Base-by-base conservation (phyloP, 2,113 vertebrate species). In the Nicator chloris region DNA sequence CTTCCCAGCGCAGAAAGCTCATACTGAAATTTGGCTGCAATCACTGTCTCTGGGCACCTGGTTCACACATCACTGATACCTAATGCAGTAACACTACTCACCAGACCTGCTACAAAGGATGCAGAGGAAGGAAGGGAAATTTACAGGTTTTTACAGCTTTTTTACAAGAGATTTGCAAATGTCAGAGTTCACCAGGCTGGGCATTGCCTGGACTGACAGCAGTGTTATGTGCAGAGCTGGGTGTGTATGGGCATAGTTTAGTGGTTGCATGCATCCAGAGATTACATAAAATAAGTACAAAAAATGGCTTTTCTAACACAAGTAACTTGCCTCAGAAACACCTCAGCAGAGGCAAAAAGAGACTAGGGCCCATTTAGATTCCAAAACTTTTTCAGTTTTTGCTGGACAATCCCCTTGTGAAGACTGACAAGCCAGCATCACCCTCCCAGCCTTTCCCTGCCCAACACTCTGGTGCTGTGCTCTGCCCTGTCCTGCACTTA, bases 31-130 rank as follows among this genome's bases (percentile, higher is more conserved):
- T 30, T 50, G 54, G 44, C 15, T 47, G 50, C 30, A 45, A 30
- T 54, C 10, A 10, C 7, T 72, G 45, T 61, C 59, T 65, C 59
- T 44, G 44, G 40, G 54, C 40, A 65, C 18, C 15, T 53, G 39
- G 18, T 16, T 87, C 6, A 72, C 18, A 33, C 30, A 37, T 20
- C 4, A 1, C 56, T 76, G 50, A 59, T 17, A 65, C 17, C 22
- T 39, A 23, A 54, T 6, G 20, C 2, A 3, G 10, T 30, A 72
- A 56, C 0, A 0, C 75, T 26, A 10, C 12, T 31, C 50, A 35
- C 18, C 33, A 30, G 23, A 31, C 7, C 40, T 86, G 47, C 47
- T 66, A 83, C 40, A 73, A n/a, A 57, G 76, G 51, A 53, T 10
- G 10, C 15, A 76, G 20, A 78, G 69, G 33, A 70, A 82, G 54